Evolutionary conservation across 2,113 vertebrate species (phyloP).

Genomic region (Tichodroma muraria): DNA sequence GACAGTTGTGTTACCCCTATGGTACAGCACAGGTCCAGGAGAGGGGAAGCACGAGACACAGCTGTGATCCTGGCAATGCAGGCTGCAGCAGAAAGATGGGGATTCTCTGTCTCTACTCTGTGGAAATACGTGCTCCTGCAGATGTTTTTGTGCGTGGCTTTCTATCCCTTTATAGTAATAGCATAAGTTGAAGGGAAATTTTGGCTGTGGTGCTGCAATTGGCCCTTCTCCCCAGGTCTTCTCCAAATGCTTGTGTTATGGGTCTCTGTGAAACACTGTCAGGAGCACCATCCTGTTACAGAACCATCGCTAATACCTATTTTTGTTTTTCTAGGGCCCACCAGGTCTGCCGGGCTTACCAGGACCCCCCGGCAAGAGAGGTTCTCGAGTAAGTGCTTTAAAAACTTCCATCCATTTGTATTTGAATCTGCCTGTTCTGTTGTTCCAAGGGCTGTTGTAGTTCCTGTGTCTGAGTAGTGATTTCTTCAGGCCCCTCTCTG

Average conservation of each 20-base stretch:
- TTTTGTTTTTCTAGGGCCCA: constrained; percentile 77
- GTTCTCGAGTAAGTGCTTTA: constrained; percentile 83
- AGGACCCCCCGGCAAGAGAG: constrained; percentile 85
- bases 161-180: neutral
- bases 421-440: neutral
- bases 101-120: neutral
- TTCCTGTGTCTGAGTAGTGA: neutral
- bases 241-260: neutral
- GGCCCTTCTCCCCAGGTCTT: neutral
- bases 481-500: neutral
- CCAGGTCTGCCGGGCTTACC: constrained; percentile 86
- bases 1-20: neutral
- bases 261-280: neutral
- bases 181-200: neutral
- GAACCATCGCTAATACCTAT: neutral
- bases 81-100: neutral
- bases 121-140: neutral
- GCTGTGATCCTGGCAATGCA: neutral
- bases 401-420: neutral
- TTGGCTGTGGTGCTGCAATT: neutral
- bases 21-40: neutral
- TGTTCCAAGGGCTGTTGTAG: neutral
- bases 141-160: neutral
- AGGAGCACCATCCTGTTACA: neutral
- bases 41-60: neutral